These are phyloP conservation scores for Muschampia plurimacula DNA, from an alignment of 2,888 invertebrate species.

Conservation along the genomic window DNA sequence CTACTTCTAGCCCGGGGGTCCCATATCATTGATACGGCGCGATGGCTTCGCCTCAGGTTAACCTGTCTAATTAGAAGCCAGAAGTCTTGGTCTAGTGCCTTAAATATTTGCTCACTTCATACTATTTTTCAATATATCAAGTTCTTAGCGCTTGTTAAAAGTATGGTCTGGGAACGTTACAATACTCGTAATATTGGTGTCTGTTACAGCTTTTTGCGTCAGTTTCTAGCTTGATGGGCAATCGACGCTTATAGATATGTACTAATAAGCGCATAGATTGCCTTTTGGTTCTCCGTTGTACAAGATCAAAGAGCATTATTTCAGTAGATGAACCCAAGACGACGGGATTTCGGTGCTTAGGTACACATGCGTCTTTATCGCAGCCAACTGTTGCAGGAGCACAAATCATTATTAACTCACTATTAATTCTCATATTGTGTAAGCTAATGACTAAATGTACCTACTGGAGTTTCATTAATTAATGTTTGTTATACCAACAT, in stretches of 20 bases:
- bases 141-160: too few relatives aligned
- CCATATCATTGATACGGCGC: too few relatives aligned
- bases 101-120: too few relatives aligned
- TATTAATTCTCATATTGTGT: conserved; percentile 20
- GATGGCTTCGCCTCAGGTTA: too few relatives aligned
- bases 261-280: conserved; percentile 52
- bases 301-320: conserved; percentile 65
- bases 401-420: conserved; percentile 23
- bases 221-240: conserved; percentile 8
- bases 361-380: not conserved
- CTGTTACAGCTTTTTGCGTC: not conserved
- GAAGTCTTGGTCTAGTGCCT: too few relatives aligned
- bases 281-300: conserved; percentile 54
- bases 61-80: too few relatives aligned
- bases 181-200: too few relatives aligned
- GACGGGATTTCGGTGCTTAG: conserved; percentile 54
- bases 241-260: conserved; percentile 6
- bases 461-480: not conserved
- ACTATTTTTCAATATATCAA: too few relatives aligned
- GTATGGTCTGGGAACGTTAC: too few relatives aligned
- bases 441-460: not conserved
- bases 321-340: conserved; percentile 54
- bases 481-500: not conserved
- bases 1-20: too few relatives aligned
- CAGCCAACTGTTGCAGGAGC: not conserved